A percentile compares a stretch with the other conserved stretches of the same genome.
These are phyloP conservation scores for Epirrhoe alternata DNA, from an alignment of 2,888 invertebrate species.

Conservation along the genomic window DNA sequence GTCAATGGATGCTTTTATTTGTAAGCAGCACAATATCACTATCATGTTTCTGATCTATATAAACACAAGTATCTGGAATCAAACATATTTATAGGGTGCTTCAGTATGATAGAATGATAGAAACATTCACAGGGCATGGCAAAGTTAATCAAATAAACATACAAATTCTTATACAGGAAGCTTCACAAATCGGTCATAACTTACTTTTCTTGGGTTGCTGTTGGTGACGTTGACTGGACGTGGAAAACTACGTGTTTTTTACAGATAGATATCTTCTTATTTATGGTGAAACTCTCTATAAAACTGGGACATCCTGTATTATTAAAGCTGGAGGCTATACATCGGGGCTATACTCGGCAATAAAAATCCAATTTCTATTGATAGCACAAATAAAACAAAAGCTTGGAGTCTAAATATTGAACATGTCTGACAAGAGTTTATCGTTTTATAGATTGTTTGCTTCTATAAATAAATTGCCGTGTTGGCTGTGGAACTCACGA, in stretches of 20 bases:
- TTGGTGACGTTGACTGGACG: no score
- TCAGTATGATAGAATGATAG: not conserved
- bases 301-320: conserved; percentile 20
- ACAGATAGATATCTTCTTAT: no score
- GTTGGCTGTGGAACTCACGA: no score
- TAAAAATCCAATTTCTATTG: conserved; percentile 39
- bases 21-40: not conserved
- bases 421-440: not conserved
- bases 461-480: no score
- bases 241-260: no score
- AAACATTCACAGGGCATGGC: not conserved
- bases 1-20: not conserved
- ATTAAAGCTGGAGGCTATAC: conserved; percentile 37
- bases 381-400: conserved; percentile 42
- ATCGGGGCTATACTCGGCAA: conserved; percentile 36
- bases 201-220: no score
- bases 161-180: no score
- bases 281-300: not conserved
- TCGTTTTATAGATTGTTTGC: not conserved
- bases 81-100: not conserved
- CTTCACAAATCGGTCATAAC: no score
- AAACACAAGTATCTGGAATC: not conserved
- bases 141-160: no score
- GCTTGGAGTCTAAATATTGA: conserved; percentile 21
- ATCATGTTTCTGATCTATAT: not conserved